A percentile compares a stretch with the other conserved stretches of the same genome.
These are phyloP conservation scores for Fratercula arctica DNA, from an alignment of 2,797 vertebrate genomes.

Conservation along the genomic window DNA sequence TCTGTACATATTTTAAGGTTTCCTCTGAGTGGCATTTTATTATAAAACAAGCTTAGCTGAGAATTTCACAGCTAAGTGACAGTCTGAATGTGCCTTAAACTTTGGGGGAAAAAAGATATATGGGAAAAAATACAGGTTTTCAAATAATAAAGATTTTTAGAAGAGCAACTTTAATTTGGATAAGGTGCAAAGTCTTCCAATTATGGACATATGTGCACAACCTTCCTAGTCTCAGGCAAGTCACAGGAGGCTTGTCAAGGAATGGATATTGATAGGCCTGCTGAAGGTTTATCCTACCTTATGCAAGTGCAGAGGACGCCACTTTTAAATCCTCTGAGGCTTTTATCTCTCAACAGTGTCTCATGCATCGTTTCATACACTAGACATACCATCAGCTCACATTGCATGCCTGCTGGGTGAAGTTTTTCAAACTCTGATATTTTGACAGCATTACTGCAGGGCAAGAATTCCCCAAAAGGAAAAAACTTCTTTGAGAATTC, in stretches of 20 bases:
- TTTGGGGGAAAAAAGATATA: fast-evolving
- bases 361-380: not conserved
- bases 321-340: not conserved
- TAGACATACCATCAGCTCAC: not conserved
- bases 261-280: not conserved
- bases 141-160: not conserved
- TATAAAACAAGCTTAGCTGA: not conserved
- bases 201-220: not conserved
- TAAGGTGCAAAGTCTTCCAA: not conserved
- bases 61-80: not conserved
- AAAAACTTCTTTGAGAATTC: not conserved
- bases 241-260: not conserved
- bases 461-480: not conserved
- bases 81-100: not conserved
- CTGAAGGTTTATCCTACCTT: not conserved
- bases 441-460: not conserved
- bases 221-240: not conserved
- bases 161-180: not conserved
- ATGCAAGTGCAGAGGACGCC: not conserved
- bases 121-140: not conserved
- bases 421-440: not conserved
- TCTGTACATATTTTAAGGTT: not conserved
- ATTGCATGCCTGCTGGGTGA: not conserved
- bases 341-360: not conserved
- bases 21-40: not conserved